phyloP scores from a whole-genome alignment of 2,797 vertebrate species.

The Chaetodon trifasciatus region DNA sequence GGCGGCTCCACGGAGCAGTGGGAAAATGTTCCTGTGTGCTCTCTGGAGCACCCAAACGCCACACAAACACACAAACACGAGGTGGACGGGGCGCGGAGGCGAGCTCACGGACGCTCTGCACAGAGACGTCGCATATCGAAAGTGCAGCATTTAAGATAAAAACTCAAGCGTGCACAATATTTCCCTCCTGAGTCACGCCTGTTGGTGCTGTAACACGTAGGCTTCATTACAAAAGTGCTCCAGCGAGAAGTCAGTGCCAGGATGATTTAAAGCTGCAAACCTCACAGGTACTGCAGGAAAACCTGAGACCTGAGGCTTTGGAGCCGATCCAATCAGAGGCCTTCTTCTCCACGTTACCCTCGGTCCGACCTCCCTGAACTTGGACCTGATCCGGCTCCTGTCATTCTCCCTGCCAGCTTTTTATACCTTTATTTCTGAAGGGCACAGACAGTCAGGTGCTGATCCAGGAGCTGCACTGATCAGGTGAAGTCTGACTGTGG shows the following conservation, averaged over 20 bases:
- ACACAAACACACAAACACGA: conserved; percentile 33
- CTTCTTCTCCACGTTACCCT: conserved; percentile 1
- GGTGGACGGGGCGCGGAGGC: background rate
- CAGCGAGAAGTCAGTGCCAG: background rate
- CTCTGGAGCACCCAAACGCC: conserved; percentile 37
- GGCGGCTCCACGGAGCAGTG: conserved; percentile 72
- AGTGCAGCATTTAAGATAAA: background rate
- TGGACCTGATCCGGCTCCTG: conserved; percentile 1
- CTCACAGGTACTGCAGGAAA: background rate
- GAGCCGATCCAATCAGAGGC: conserved; percentile 1
- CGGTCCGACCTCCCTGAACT: background rate
- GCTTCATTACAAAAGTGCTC: background rate
- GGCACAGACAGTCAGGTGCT: background rate
- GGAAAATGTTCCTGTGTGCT: conserved; percentile 70
- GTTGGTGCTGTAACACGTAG: background rate
- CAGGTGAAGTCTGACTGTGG: background rate
- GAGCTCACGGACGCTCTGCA: background rate
- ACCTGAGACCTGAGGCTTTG: background rate
- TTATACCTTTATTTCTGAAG: conserved; percentile 7
- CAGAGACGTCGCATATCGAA: background rate
- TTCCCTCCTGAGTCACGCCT: background rate
- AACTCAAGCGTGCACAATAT: background rate
- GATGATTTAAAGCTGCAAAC: conserved; percentile 13
- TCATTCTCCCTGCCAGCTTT: conserved; percentile 5
- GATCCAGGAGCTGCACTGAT: background rate